Evolutionary conservation across 2,888 invertebrate species (phyloP).

Genomic region (Palloptera scutellata): DNA sequence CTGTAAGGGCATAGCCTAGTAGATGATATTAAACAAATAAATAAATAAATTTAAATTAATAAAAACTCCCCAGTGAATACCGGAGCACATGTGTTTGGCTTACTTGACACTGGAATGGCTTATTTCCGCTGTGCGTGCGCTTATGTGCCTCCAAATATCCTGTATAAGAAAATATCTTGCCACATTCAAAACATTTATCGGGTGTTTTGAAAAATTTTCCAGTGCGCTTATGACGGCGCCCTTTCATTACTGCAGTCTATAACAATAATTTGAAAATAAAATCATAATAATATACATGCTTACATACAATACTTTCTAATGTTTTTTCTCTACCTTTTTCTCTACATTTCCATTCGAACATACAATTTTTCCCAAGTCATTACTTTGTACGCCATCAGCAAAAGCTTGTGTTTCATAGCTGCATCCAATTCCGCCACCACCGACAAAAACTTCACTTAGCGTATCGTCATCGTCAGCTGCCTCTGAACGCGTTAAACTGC

Average conservation of each 20-base stretch:
- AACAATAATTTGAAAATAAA: too few species aligned
- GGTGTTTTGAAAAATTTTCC: slow-evolving; percentile 41
- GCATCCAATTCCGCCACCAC: slow-evolving; percentile 4
- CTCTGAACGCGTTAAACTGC: slow-evolving; percentile 51
- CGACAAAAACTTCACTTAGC: slow-evolving; percentile 43
- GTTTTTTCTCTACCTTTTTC: not conserved
- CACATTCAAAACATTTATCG: slow-evolving; percentile 52
- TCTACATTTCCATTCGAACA: not conserved
- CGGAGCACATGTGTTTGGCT: slow-evolving; percentile 1
- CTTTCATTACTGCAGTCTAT: too few species aligned
- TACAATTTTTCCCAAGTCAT: not conserved
- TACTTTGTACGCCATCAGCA: not conserved
- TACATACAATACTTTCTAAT: too few species aligned
- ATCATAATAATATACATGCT: too few species aligned
- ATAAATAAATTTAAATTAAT: not conserved
- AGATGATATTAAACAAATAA: too few species aligned
- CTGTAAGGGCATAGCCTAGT: too few species aligned
- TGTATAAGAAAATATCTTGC: slow-evolving; percentile 50
- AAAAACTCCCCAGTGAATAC: not conserved
- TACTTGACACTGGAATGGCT: slow-evolving; percentile 53
- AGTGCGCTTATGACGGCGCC: not conserved
- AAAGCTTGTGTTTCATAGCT: not conserved
- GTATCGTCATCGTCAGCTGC: slow-evolving; percentile 50
- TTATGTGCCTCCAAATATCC: slow-evolving; percentile 54
- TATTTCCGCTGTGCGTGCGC: slow-evolving; percentile 53